Base-by-base conservation (phyloP, 2,888 invertebrate genomes). In the Macrosoma leucophasiata region DNA sequence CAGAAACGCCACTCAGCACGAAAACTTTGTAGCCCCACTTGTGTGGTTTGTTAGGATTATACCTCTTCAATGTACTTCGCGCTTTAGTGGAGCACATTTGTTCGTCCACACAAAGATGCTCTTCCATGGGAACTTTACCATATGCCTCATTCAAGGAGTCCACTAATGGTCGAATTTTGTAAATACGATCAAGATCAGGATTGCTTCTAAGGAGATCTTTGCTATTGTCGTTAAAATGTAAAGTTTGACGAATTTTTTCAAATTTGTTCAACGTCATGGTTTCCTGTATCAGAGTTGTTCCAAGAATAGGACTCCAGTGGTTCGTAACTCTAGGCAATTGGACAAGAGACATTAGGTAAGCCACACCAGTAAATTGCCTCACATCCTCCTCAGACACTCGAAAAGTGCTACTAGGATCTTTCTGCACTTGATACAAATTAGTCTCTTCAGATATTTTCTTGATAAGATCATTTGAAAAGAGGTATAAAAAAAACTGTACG, bases 221-320 rank as follows among this genome's bases (percentile, higher is more conserved):
- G n/a, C 13, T 11, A 29, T 42, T 32, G 12, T 43, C 28, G 29
- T 39, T 41, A 23, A 47, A 38, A 26, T 44, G 42, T 9, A 47
- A 12, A 11, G 36, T 19, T 20, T 27, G 15, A 11, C 33, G 17
- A 21, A 36, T 37, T 31, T 36, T 36, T 29, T 46, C 43, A 33
- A 46, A 46, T 12, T 26, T 36, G 13, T 41, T 46, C 1, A 30
- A 3, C n/a, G 35, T 28, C 37, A 42, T n/a, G n/a, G n/a, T n/a
- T n/a, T n/a, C n/a, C n/a, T n/a, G n/a, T n/a, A n/a, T n/a, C n/a
- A n/a, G n/a, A n/a, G n/a, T n/a, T n/a, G n/a, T n/a, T n/a, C n/a
- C n/a, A n/a, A n/a, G n/a, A n/a, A n/a, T n/a, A n/a, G n/a, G n/a
- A n/a, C n/a, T n/a, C n/a, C n/a, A n/a, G n/a, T n/a, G n/a, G n/a